Base-by-base conservation (phyloP, 2,888 invertebrate species). In the Hydraecia micacea region DNA sequence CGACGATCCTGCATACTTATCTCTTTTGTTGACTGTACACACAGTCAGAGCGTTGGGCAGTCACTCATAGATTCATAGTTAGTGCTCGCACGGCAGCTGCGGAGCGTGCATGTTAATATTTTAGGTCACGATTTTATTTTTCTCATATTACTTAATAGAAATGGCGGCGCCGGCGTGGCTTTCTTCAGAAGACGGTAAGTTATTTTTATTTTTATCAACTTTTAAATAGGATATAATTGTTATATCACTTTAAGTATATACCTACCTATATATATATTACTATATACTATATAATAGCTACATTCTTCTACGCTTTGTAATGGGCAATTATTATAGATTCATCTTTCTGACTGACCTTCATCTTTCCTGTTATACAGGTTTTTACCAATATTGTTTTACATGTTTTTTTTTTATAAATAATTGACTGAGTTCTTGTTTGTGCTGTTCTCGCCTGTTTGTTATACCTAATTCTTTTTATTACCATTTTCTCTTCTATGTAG, bases 1-100 rank as follows among this genome's bases (percentile, higher is more conserved):
- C n/a, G n/a, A n/a, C n/a, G n/a, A n/a, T n/a, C n/a, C n/a, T n/a
- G n/a, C n/a, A n/a, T n/a, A n/a, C n/a, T n/a, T n/a, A n/a, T n/a
- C n/a, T n/a, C n/a, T n/a, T n/a, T n/a, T n/a, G n/a, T n/a, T n/a
- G n/a, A n/a, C n/a, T n/a, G n/a, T n/a, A n/a, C n/a, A n/a, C n/a
- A n/a, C n/a, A n/a, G n/a, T n/a, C n/a, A n/a, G n/a, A n/a, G n/a
- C n/a, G n/a, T n/a, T n/a, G n/a, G n/a, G n/a, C n/a, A n/a, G 1
- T 25, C 28, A 79, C 21, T 62, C 11, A 49, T 49, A 49, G 49
- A 79, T 15, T 62, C 11, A 49, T 49, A 49, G 49, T 11, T n/a
- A 25, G 13, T 63, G 13, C 25, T 81, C 42, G 9, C n/a, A 0
- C 18, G 1, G 28, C 18, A 1, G 28, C n/a, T 52, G 6, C 28